phyloP scores from a whole-genome alignment of 2,113 vertebrate genomes.

The Aldabrachelys gigantea region DNA sequence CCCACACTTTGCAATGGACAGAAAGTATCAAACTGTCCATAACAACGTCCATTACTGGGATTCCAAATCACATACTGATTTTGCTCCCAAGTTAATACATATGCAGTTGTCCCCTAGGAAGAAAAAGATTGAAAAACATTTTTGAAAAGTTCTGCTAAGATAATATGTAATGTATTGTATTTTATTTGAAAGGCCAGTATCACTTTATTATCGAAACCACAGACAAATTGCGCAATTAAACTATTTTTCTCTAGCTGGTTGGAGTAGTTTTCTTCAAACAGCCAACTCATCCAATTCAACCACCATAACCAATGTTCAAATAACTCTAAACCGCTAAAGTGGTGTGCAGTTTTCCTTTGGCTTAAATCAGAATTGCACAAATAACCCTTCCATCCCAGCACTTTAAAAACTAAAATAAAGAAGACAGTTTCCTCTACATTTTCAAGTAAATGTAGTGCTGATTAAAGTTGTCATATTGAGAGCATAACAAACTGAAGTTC shows the following conservation, averaged over 20 bases:
- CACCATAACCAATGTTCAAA: not conserved
- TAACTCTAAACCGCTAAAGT: not conserved
- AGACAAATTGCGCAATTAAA: not conserved
- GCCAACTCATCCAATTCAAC: not conserved
- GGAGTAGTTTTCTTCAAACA: not conserved
- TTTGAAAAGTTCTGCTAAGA: not conserved
- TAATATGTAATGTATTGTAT: not conserved
- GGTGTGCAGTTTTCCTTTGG: rapidly evolving
- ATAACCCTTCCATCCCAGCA: not conserved
- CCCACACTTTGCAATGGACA: conserved; percentile 91
- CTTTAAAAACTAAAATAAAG: not conserved
- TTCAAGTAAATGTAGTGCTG: not conserved
- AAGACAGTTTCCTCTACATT: not conserved
- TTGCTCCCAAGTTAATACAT: conserved; percentile 92
- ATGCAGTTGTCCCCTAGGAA: conserved; percentile 89
- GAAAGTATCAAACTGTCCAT: conserved; percentile 95
- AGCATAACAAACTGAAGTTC: not conserved
- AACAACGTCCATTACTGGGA: conserved; percentile 89
- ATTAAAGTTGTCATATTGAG: not conserved
- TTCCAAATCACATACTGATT: conserved; percentile 94
- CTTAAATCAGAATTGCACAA: not conserved
- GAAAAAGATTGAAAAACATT: not conserved
- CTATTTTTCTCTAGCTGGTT: not conserved
- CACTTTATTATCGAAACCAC: not conserved
- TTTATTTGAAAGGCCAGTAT: not conserved